Conservation (phyloP, 2,888 invertebrate genomes). For the Ichneumon xanthorius region DNA sequence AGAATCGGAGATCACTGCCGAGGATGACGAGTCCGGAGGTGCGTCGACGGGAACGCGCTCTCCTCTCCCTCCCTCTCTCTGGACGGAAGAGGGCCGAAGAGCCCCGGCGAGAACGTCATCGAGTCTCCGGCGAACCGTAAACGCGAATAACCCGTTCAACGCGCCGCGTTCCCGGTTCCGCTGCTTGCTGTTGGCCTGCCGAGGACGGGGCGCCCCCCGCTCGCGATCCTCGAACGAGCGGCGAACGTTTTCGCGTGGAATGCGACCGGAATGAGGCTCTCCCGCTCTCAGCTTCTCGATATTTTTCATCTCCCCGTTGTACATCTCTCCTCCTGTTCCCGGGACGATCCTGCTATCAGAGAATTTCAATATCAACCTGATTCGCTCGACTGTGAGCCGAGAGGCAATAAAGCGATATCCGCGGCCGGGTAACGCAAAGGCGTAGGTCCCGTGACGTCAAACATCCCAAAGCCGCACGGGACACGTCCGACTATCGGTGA, state of each 20-base stretch:
- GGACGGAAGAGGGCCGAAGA: slow-evolving; percentile 1
- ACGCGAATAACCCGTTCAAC: slow-evolving; percentile 67
- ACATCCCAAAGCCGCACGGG: neutral
- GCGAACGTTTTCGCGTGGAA: slow-evolving; percentile 67
- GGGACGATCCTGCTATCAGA: slow-evolving; percentile 40
- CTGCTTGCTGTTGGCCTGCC: slow-evolving; percentile 29
- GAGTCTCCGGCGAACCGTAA: slow-evolving; percentile 63
- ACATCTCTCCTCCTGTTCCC: slow-evolving; percentile 29
- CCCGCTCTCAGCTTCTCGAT: slow-evolving; percentile 54
- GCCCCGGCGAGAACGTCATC: slow-evolving; percentile 57
- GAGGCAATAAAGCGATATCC: slow-evolving; percentile 35
- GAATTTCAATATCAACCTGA: slow-evolving; percentile 52
- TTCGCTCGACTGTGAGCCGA: slow-evolving; percentile 41
- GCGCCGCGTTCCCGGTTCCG: neutral
- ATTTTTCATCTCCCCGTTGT: slow-evolving; percentile 45
- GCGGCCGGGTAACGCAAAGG: neutral
- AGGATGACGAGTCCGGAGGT: slow-evolving; percentile 9
- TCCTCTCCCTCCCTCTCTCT: too few relatives aligned
- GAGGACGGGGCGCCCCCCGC: slow-evolving; percentile 34
- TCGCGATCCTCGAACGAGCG: slow-evolving; percentile 13
- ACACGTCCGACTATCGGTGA: neutral
- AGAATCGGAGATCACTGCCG: slow-evolving; percentile 14
- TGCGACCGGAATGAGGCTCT: slow-evolving; percentile 69
- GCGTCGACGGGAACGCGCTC: neutral
- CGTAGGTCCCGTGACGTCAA: neutral